Evolutionary conservation across 2,888 invertebrate species (phyloP).

Genomic region (Hybos culiciformis): DNA sequence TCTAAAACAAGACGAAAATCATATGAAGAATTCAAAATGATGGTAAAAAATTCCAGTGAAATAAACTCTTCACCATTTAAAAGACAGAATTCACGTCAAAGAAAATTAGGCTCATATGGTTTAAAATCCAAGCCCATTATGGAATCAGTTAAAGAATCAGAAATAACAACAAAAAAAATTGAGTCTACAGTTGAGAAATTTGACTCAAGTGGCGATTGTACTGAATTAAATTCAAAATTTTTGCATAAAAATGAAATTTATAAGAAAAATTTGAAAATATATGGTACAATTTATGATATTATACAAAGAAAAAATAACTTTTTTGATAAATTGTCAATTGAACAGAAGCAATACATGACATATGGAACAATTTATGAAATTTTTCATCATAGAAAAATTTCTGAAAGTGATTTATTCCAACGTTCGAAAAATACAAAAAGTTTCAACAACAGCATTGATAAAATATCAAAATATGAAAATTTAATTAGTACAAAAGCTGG

Average conservation of each 20-base stretch:
- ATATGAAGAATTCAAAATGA: slow-evolving; percentile 35
- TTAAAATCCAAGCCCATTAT: slow-evolving; percentile 1
- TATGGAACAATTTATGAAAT: slow-evolving; percentile 37
- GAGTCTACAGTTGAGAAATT: background rate
- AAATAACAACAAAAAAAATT: background rate
- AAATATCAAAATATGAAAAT: too few species aligned
- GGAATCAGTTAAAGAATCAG: background rate
- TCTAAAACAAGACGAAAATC: slow-evolving; percentile 34
- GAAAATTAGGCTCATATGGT: slow-evolving; percentile 27
- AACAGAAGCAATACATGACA: slow-evolving; percentile 34
- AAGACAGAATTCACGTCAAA: slow-evolving; percentile 31
- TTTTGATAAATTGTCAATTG: slow-evolving; percentile 17
- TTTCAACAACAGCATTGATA: too few species aligned
- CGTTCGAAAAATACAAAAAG: background rate
- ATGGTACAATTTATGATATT: slow-evolving; percentile 36
- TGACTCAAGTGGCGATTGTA: background rate
- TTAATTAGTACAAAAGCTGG: too few species aligned
- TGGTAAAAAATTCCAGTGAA: slow-evolving; percentile 27
- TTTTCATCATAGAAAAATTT: slow-evolving; percentile 29
- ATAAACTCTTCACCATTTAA: slow-evolving; percentile 21
- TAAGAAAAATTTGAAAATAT: slow-evolving; percentile 33
- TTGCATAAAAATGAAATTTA: slow-evolving; percentile 14
- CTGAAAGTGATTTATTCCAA: slow-evolving; percentile 2
- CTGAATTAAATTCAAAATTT: background rate
- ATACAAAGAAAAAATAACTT: slow-evolving; percentile 34